phyloP scores from a whole-genome alignment of 2,113 vertebrate genomes.

The Pangasianodon gigas region DNA sequence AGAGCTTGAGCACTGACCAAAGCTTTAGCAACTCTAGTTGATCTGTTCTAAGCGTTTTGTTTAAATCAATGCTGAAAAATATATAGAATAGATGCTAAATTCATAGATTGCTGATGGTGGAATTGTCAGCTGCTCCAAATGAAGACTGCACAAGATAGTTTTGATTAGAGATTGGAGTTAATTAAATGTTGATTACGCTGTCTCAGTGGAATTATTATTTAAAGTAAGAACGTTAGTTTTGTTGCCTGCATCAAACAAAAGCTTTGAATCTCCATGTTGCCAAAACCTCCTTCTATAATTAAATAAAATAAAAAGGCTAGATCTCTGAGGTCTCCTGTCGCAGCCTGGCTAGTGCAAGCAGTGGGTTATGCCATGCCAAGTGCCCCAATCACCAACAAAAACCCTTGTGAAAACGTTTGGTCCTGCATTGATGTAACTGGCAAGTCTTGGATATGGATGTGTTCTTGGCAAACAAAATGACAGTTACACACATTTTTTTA shows the following conservation, averaged over 20 bases:
- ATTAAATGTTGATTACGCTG: background rate
- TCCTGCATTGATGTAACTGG: constrained; percentile 75
- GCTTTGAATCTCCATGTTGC: background rate
- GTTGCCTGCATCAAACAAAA: background rate
- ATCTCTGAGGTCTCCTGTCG: background rate
- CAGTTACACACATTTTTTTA: constrained; percentile 45
- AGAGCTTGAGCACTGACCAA: constrained; percentile 20
- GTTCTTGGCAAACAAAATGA: constrained; percentile 78
- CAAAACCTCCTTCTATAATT: background rate
- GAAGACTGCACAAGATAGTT: background rate
- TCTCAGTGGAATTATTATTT: background rate
- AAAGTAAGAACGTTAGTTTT: background rate
- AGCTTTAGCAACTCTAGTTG: background rate
- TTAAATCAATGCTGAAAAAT: background rate
- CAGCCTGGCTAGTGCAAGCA: background rate
- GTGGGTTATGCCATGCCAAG: constrained; percentile 37
- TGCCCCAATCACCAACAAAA: constrained; percentile 6
- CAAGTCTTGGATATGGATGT: constrained; percentile 71
- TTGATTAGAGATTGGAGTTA: background rate
- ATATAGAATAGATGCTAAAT: background rate
- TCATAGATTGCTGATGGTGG: background rate
- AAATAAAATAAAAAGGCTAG: background rate
- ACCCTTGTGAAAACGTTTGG: constrained; percentile 67
- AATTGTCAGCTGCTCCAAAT: background rate
- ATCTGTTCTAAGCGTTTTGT: background rate